Base-by-base conservation (phyloP, 2,888 invertebrate species). In the Graphium colonna region DNA sequence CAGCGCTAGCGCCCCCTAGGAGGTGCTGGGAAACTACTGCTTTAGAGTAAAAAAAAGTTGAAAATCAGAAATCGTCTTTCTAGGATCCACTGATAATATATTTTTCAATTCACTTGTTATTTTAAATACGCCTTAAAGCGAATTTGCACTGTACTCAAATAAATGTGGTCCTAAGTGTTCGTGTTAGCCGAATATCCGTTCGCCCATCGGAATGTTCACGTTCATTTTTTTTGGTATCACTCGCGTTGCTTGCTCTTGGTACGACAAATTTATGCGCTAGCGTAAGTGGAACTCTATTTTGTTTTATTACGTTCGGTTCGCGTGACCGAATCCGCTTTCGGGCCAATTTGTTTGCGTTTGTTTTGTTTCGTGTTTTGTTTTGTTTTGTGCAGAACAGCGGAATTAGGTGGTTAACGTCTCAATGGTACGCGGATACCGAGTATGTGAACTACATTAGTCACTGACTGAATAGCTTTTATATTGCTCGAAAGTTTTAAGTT, bases 261-360 rank as follows among this genome's bases (percentile, higher is more conserved):
- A 5, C 15, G 39, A 44, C 43, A 48, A 39, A 47, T 48, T 53
- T 43, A 53, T 53, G 39, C 38, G 49, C 40, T 40, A 1, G 16
- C 21, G 44, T 54, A 54, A 54, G 54, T 45, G 40, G 40, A 41
- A 43, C 43, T 47, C 42, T 36, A 40, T 44, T 39, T 53, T 54
- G 43, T 50, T 50, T 54, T 54, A 50, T 50, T 55, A 46, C 51
- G 39, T 43, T 42, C 43, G 41, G 53, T 40, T 62, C 26, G 62
- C 62, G 63, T 64, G 62, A 61, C 59, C 51, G 51, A 58, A 57
- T 59, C 42, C 41, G 51, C 54, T 45, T 40, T 28, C 45, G 55
- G 53, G 44, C 39, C 54, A 49, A 56, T 58, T 59, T 55, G 53
- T 28, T 44, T 39, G 43, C 21, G 43, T 53, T 58, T 58, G 44